A percentile compares a stretch with the other conserved stretches of the same genome.
Conservation (phyloP, 2,113 vertebrate species). For the Nycticorax nycticorax region DNA sequence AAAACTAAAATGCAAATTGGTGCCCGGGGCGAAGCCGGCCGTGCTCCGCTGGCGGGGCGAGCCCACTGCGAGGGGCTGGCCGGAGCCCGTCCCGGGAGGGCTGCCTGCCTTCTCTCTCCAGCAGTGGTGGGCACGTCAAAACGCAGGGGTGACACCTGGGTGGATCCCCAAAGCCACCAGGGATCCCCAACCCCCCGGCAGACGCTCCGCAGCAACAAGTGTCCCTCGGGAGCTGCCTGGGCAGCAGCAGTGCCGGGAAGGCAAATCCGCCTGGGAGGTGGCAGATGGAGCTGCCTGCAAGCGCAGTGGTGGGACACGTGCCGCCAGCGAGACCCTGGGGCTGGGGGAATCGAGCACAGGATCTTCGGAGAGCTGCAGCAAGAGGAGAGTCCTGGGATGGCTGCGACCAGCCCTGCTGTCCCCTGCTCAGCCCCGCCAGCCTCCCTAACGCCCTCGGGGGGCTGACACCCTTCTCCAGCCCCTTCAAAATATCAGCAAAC, state of each 20-base stretch:
- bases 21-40: neutral
- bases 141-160: accelerated
- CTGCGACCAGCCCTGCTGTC: neutral
- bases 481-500: neutral
- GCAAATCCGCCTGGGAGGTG: neutral
- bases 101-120: neutral
- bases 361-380: neutral
- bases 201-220: neutral
- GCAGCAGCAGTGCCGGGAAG: neutral
- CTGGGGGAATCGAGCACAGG: accelerated
- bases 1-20: neutral
- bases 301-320: neutral
- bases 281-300: neutral
- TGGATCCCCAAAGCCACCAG: neutral
- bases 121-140: neutral
- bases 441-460: accelerated
- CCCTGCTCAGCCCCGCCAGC: neutral
- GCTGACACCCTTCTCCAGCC: neutral
- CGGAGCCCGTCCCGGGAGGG: accelerated
- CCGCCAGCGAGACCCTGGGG: accelerated
- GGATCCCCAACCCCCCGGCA: neutral
- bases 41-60: neutral
- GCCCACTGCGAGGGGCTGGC: too few relatives aligned
- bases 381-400: neutral
- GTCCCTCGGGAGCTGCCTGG: neutral